Conservation (phyloP, 2,888 invertebrate genomes). For the Trissolcus japonicus region DNA sequence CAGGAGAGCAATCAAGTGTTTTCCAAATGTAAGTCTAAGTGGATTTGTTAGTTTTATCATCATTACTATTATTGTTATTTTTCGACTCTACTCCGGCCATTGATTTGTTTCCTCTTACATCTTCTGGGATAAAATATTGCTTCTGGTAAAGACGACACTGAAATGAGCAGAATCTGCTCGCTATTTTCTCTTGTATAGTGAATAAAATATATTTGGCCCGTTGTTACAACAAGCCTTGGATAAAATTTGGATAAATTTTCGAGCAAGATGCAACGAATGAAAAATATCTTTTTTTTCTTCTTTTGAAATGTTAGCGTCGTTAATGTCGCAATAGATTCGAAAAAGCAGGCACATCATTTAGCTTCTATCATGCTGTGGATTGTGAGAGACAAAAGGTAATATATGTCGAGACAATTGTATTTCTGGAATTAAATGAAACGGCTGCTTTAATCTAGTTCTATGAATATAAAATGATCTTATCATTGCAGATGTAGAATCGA, state of each 20-base stretch:
- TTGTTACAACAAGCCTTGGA: slow-evolving; percentile 15
- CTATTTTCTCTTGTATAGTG: slow-evolving; percentile 44
- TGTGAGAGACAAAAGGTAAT: slow-evolving; percentile 52
- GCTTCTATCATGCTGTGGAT: slow-evolving; percentile 55
- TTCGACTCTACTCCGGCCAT: slow-evolving; percentile 19
- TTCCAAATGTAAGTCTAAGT: neutral
- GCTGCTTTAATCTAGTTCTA: slow-evolving; percentile 46
- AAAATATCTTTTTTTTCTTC: slow-evolving; percentile 35
- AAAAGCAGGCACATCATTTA: slow-evolving; percentile 59
- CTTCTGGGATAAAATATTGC: slow-evolving; percentile 53
- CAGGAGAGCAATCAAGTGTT: neutral
- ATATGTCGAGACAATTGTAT: slow-evolving; percentile 45
- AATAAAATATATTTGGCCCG: slow-evolving; percentile 49
- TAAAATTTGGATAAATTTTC: slow-evolving; percentile 52
- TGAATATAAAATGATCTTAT: slow-evolving; percentile 47
- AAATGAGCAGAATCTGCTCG: slow-evolving; percentile 40
- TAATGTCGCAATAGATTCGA: slow-evolving; percentile 54
- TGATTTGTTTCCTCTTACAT: slow-evolving; percentile 10
- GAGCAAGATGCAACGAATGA: slow-evolving; percentile 48
- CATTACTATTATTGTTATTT: slow-evolving; percentile 4
- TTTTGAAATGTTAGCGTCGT: slow-evolving; percentile 48
- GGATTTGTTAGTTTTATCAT: neutral
- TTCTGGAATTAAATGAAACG: slow-evolving; percentile 36
- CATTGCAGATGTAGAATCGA: slow-evolving; percentile 29
- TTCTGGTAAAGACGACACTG: slow-evolving; percentile 49